Evolutionary conservation across 2,888 invertebrate species (phyloP).

Genomic region (Anaspis maculata): DNA sequence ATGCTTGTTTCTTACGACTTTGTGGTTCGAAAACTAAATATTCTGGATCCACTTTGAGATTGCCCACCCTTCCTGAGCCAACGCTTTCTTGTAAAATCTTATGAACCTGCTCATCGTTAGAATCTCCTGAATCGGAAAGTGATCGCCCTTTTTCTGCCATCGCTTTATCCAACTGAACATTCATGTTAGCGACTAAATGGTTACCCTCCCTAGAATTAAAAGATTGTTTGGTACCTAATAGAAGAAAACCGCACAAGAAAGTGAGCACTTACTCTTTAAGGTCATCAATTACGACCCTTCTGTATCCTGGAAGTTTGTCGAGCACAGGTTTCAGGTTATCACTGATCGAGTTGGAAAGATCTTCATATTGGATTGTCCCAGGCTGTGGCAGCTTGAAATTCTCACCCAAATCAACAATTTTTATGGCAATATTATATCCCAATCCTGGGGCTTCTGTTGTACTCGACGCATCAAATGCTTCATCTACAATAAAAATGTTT

Average conservation of each 20-base stretch:
- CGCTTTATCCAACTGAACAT: conserved; percentile 65
- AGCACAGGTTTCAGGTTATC: conserved; percentile 56
- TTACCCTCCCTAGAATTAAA: conserved; percentile 45
- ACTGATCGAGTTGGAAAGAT: conserved; percentile 57
- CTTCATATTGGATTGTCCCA: conserved; percentile 65
- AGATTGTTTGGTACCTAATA: background rate
- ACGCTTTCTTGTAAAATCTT: conserved; percentile 62
- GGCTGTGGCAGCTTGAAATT: conserved; percentile 66
- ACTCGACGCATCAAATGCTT: conserved; percentile 46
- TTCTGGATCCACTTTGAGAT: conserved; percentile 71
- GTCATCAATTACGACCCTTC: conserved; percentile 58
- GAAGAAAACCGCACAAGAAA: too few species aligned
- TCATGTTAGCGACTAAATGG: conserved; percentile 67
- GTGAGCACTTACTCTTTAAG: conserved; percentile 67
- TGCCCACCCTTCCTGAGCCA: conserved; percentile 65
- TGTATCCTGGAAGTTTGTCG: conserved; percentile 61
- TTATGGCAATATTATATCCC: conserved; percentile 63
- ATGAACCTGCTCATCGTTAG: conserved; percentile 40
- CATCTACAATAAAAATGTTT: conserved; percentile 38
- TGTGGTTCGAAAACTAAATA: conserved; percentile 66
- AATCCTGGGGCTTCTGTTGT: conserved; percentile 57
- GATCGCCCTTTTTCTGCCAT: conserved; percentile 53
- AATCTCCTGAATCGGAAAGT: conserved; percentile 30
- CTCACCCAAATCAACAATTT: conserved; percentile 67
- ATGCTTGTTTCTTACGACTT: conserved; percentile 66